These are phyloP conservation scores for Trichechus manatus DNA, from an alignment of 2,113 vertebrate species.

Conservation along the genomic window DNA sequence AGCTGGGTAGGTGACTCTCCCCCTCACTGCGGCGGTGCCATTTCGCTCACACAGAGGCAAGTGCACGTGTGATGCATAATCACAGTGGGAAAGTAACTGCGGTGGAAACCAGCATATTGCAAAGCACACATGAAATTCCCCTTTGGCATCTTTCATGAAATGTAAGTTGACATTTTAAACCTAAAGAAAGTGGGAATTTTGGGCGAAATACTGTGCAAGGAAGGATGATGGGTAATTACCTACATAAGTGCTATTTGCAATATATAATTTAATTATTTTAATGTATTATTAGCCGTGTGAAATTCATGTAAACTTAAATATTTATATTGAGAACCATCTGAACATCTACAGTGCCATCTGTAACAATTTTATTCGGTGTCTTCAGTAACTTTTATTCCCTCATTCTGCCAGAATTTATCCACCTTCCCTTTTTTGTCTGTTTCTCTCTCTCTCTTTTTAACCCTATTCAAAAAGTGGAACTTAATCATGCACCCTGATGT, in stretches of 20 bases:
- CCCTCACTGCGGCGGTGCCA: background rate
- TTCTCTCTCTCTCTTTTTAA: background rate
- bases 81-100: background rate
- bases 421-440: background rate
- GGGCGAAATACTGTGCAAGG: background rate
- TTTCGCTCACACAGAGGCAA: background rate
- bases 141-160: background rate
- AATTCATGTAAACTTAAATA: slow-evolving; percentile 64
- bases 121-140: background rate
- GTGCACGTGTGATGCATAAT: rapidly evolving
- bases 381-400: slow-evolving; percentile 4
- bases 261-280: slow-evolving; percentile 59
- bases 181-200: background rate
- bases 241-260: background rate
- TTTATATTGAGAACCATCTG: slow-evolving; percentile 25
- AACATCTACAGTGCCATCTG: slow-evolving; percentile 42
- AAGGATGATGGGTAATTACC: background rate
- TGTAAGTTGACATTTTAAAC: slow-evolving; percentile 26
- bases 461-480: slow-evolving; percentile 9
- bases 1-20: background rate
- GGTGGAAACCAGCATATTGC: background rate
- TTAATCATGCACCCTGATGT: background rate
- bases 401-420: slow-evolving; percentile 30
- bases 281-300: slow-evolving; percentile 27
- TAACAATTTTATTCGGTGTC: slow-evolving; percentile 21